Conservation (phyloP, 2,888 invertebrate species). For the Gonocerus acuteangulatus region DNA sequence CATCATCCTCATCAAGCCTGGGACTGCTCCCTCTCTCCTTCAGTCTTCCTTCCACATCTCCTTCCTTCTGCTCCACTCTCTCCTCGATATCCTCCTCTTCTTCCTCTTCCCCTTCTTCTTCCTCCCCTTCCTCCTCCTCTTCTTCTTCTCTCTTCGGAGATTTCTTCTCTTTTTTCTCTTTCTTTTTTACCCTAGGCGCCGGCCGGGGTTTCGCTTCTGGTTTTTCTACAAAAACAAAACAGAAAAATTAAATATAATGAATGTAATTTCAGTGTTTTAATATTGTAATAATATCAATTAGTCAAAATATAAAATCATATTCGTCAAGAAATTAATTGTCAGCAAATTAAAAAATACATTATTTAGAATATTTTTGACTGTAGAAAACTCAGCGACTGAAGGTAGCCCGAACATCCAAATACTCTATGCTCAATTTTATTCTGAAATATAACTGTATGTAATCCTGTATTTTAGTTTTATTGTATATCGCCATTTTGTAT, state of each 20-base stretch:
- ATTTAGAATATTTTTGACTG: too few species aligned
- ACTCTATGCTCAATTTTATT: too few species aligned
- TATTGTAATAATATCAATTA: too few species aligned
- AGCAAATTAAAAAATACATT: too few species aligned
- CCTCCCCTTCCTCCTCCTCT: constrained; percentile 27
- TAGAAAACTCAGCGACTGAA: too few species aligned
- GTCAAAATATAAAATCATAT: too few species aligned
- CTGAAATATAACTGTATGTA: too few species aligned
- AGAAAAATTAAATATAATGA: constrained; percentile 1
- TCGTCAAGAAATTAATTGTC: too few species aligned
- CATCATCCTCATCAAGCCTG: constrained; percentile 47
- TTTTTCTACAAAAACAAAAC: constrained; percentile 30
- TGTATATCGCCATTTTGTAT: too few species aligned
- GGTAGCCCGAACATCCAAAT: too few species aligned
- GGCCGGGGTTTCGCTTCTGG: constrained; percentile 28
- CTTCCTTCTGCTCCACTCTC: constrained; percentile 20
- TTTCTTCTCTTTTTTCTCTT: constrained; percentile 30
- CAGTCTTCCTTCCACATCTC: constrained; percentile 16
- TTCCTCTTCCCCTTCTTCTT: not conserved
- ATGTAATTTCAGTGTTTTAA: too few species aligned
- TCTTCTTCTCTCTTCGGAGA: not conserved
- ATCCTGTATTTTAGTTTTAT: too few species aligned
- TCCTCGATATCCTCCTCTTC: constrained; percentile 14
- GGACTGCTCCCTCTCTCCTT: constrained; percentile 39
- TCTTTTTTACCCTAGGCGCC: constrained; percentile 30